Conservation (phyloP, 2,888 invertebrate genomes). For the Lordiphosa andalusiaca region DNA sequence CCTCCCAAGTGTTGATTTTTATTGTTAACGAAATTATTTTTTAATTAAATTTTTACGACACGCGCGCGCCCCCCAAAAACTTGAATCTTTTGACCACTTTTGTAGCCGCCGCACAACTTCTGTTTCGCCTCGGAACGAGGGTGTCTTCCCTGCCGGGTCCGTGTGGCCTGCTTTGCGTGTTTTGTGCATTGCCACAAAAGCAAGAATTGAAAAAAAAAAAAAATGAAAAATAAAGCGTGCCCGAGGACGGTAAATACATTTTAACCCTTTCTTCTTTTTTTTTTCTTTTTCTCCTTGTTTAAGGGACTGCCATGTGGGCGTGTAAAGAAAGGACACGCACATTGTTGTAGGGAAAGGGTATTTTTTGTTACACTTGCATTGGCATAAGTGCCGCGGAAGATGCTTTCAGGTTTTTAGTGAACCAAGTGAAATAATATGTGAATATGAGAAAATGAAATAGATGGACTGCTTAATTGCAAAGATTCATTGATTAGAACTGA, state of each 20-base stretch:
- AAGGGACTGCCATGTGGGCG: conserved; percentile 44
- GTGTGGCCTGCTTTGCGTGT: conserved; percentile 50
- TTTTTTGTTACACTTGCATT: no score
- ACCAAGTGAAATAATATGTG: no score
- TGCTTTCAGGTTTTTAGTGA: no score
- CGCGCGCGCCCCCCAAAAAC: conserved; percentile 49
- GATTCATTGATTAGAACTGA: no score
- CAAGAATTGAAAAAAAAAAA: conserved; percentile 14
- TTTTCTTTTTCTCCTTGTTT: conserved; percentile 21
- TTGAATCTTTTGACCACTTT: conserved; percentile 41
- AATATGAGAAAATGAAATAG: no score
- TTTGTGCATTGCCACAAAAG: conserved; percentile 45
- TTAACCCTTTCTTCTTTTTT: conserved; percentile 57
- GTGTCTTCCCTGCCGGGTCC: conserved; percentile 3
- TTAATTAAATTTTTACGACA: conserved; percentile 72
- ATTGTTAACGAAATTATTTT: conserved; percentile 65
- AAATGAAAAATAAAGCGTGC: conserved; percentile 6
- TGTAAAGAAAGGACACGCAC: conserved; percentile 43
- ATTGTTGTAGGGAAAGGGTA: conserved; percentile 8
- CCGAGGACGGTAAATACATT: conserved; percentile 60
- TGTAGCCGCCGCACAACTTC: conserved; percentile 33
- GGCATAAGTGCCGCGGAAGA: not conserved
- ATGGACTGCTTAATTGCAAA: no score
- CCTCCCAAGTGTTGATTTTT: conserved; percentile 63
- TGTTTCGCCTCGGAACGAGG: conserved; percentile 27